phyloP scores from a whole-genome alignment of 2,797 vertebrate genomes.

The Lithobates sylvaticus region DNA sequence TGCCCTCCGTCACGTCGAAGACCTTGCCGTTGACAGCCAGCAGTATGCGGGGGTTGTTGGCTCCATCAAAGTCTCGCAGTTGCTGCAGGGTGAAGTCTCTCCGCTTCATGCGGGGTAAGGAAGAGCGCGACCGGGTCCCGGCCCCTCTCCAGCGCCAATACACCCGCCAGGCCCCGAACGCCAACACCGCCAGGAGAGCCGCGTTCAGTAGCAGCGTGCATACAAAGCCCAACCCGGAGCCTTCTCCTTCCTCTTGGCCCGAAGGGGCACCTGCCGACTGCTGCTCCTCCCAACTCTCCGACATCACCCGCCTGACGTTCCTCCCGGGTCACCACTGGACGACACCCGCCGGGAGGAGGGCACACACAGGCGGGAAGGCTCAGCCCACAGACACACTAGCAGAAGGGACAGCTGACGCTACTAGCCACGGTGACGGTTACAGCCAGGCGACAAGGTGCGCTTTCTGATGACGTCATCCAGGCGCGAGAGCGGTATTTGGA shows the following conservation, averaged over 20 bases:
- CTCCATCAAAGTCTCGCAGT: conserved; percentile 91
- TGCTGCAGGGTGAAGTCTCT: conserved; percentile 95
- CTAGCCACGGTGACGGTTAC: conserved; percentile 16
- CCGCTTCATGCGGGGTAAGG: conserved; percentile 94
- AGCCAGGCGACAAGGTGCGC: conserved; percentile 28
- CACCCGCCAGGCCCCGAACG: conserved; percentile 80
- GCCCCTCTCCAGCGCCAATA: conserved; percentile 87
- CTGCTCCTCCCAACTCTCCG: conserved; percentile 71
- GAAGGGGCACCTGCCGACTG: conserved; percentile 62
- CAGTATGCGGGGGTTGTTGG: conserved; percentile 91
- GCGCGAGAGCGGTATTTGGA: background rate
- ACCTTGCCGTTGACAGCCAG: conserved; percentile 97
- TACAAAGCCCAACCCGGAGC: conserved; percentile 75
- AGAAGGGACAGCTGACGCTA: background rate
- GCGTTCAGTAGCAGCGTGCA: conserved; percentile 84
- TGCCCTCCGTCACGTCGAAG: conserved; percentile 96
- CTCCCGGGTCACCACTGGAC: conserved; percentile 73
- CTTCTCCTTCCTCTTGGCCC: conserved; percentile 63
- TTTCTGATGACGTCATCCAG: conserved; percentile 23
- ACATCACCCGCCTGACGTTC: conserved; percentile 68
- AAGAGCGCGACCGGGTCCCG: conserved; percentile 81
- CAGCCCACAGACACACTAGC: background rate
- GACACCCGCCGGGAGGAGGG: conserved; percentile 69
- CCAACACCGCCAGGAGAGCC: conserved; percentile 75
- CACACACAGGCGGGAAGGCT: background rate